Evolutionary conservation across 2,888 invertebrate species (phyloP), one percentile per base, ranked within the genome.

Genomic region (Hetaerina titia): DNA sequence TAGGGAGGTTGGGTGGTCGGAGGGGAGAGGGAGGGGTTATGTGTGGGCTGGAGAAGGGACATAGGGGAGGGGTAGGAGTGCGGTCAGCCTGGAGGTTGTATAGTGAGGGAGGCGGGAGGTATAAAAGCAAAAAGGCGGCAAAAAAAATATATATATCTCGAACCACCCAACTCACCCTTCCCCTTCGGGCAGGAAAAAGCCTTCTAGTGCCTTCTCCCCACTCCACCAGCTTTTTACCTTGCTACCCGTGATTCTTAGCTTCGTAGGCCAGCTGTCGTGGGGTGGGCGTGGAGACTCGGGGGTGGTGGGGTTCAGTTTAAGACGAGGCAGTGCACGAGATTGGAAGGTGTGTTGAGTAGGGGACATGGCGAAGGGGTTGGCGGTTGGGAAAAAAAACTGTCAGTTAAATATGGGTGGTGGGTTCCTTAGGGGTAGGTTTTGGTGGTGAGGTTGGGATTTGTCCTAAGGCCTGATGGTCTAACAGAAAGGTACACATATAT

Each of bases 161-260:
- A 31, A 13, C 81, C 31, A 15, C 9, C 69, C 69, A 45, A 45
- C 69, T 5, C n/a, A 90, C 90, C 90, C 92, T 69, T 56, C 45
- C 31, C 31, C 31, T n/a, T 81, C 13, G 92, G 92, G 92, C 92
- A 92, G 69, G 69, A 74, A 92, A 92, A 15, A 74, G 92, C 58
- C 90, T n/a, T 25, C 58, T 57, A 31, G 11, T 45, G n/a, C 89
- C 89, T 45, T 45, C 89, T 45, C 31, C 90, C 90, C 60, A 31
- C 90, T 31, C 31, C 90, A 31, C 31, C 63, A 1, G 25, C 45
- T 45, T 31, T 69, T 69, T 92, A 69, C 92, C 92, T 81, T 92
- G 92, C 92, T 92, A 92, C 92, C 92, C 92, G 92, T 92, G 92
- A 92, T 69, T 90, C 90, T 92, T 63, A 31, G 90, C 64, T 90